Percentiles rank a stretch among this genome's conserved stretches.
These are phyloP conservation scores for Macheiramphus alcinus DNA, from an alignment of 2,113 vertebrate genomes.

Conservation along the genomic window DNA sequence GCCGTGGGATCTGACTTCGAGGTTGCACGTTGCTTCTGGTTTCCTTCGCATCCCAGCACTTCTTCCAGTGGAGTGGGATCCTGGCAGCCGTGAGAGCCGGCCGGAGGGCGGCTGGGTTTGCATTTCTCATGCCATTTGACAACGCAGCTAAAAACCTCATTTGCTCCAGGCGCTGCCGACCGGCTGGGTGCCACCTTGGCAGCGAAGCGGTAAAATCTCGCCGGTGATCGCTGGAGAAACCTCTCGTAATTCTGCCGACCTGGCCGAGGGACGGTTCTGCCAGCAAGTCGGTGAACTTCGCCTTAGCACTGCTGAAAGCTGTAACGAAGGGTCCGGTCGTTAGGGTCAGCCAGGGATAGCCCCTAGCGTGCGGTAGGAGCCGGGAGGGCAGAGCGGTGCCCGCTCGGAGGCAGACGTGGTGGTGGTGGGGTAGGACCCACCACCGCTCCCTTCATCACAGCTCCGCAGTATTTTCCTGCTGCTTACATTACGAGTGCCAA, in stretches of 20 bases:
- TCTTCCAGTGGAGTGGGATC: neutral
- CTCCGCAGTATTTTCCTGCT: slow-evolving; percentile 13
- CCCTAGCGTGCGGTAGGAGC: neutral
- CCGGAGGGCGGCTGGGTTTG: neutral
- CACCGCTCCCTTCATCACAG: neutral
- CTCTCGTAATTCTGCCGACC: neutral
- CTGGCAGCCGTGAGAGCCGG: rapidly evolving
- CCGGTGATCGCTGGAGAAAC: neutral
- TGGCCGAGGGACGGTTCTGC: neutral
- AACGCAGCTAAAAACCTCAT: neutral
- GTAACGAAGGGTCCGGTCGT: neutral
- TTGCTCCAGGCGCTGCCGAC: neutral
- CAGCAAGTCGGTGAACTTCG: neutral
- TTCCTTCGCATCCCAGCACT: neutral
- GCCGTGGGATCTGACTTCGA: neutral
- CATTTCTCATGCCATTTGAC: neutral
- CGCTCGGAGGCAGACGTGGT: neutral
- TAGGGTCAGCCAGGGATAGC: neutral
- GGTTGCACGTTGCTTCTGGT: neutral
- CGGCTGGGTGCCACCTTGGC: neutral
- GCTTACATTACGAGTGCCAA: neutral
- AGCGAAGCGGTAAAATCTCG: rapidly evolving
- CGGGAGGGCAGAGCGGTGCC: neutral
- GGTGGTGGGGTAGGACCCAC: neutral
- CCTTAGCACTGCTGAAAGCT: neutral